Evolutionary conservation across 2,888 invertebrate genomes (phyloP), one percentile per base, ranked within the genome.

Genomic region (Pseudococcus longispinus): DNA sequence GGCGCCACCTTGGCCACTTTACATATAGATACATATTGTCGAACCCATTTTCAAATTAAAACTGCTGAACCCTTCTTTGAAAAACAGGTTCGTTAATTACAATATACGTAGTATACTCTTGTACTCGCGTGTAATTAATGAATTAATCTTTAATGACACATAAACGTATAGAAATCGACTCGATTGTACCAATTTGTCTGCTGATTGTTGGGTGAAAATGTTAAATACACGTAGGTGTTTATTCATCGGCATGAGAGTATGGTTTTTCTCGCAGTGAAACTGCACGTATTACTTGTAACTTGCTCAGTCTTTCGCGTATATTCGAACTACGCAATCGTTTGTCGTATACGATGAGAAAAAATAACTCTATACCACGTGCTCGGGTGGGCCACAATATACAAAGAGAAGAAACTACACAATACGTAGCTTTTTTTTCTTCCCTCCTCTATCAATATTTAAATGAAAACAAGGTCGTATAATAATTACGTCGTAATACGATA

Each of bases 151-250:
- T 29, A 70, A 70, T 70, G 70, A 70, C 70, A 29, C 29, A 29
- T 70, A 70, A 70, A 70, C 70, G 70, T 70, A 37, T 37, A 70
- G 70, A 70, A 70, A 70, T 70, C 70, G 70, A 70, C 70, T 60
- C 60, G 60, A 60, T 60, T 60, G 60, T 60, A 60, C 60, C 23
- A 60, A 60, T 60, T 60, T 60, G 60, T 60, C 60, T 20, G 60
- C 13, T 23, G 60, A 60, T 60, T 60, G 70, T 70, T 29, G 70
- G 70, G 70, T 70, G 29, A 70, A 70, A 70, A 70, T 70, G 70
- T 70, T 70, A 70, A 70, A 29, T 70, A 70, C 29, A 70, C 29
- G 70, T 70, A 29, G 70, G 70, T 70, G 70, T 70, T 29, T 70
- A 60, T 60, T 20, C 51, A 46, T 55, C 55, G n/a, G 60, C 23